Evolutionary conservation across 1,140 invertebrate species (phyloP), one percentile per base, ranked within the genome.

Genomic region (Rhagoletis pomonella): DNA sequence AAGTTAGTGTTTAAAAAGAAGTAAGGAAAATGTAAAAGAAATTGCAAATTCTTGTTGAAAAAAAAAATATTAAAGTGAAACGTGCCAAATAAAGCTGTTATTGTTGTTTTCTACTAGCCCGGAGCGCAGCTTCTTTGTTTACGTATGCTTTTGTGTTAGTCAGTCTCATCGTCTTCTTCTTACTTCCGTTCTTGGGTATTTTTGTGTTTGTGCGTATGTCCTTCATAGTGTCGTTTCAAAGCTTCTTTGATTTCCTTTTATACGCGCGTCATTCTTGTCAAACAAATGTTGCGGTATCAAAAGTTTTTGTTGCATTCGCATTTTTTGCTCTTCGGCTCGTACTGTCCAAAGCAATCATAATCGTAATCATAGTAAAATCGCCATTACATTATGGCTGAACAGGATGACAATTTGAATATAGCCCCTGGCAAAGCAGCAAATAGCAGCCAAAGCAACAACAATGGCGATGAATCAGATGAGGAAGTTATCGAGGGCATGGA

Each of bases 401-500:
- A 81, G 44, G 64, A 88, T 88, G 85, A 86, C 85, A 86, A 88
- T 81, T 86, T 88, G 17, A 86, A 85, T 86, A 62, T 88, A 58
- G 67, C 87, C 85, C 55, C 65, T 42, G 47, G 50, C 73, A 81
- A 81, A 17, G 73, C 73, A 42, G 4, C 73, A 17, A 81, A 81
- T 47, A 86, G 47, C 47, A 62, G 62, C 29, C 58, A 86, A 12
- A 86, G 62, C 85, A 86, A 86, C 17, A 87, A 77, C 69, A 85
- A 87, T 55, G 90, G 92, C 85, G 92, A 89, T 69, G 92, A 93
- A 9, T 93, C 92, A 14, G 92, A 93, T 81, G 92, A 91, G 89
- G 92, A 93, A 90, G 90, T 91, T 88, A 91, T 93, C 88, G 92
- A 93, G 89, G 90, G 92, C 88, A 93, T 93, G 92, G 90, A 91